phyloP scores from a whole-genome alignment of 2,113 vertebrate genomes.

The Chelonoidis abingdonii region DNA sequence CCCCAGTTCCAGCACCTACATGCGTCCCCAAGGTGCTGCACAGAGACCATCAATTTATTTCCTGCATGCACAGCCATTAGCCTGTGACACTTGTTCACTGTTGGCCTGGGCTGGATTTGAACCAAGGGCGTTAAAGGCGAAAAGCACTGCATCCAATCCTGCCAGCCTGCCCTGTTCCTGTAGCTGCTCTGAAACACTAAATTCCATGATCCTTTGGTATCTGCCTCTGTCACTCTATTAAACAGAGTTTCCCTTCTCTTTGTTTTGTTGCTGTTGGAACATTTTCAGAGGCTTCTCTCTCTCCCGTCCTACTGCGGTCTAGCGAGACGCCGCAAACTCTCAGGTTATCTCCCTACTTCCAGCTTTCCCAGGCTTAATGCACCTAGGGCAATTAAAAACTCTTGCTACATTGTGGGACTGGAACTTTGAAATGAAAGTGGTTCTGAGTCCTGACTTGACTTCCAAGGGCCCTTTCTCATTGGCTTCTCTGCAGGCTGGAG shows the following conservation, averaged over 20 bases:
- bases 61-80: rapidly evolving
- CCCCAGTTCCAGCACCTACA: no score
- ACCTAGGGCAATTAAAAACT: background rate
- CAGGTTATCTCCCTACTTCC: background rate
- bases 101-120: background rate
- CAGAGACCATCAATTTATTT: background rate
- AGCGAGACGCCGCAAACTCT: background rate
- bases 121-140: background rate
- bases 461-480: background rate
- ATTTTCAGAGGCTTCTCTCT: background rate
- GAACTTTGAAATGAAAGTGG: background rate
- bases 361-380: slow-evolving; percentile 11
- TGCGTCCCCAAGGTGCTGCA: background rate
- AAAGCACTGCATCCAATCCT: background rate
- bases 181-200: rapidly evolving
- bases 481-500: background rate
- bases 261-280: background rate
- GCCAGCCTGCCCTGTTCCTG: background rate
- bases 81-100: background rate
- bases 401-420: background rate
- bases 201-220: background rate
- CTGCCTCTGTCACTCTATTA: background rate
- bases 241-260: background rate
- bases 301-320: rapidly evolving
- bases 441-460: background rate